Percentiles rank a stretch among this genome's conserved stretches.
Conservation (phyloP, 2,113 vertebrate genomes). For the Nothoprocta pentlandii region DNA sequence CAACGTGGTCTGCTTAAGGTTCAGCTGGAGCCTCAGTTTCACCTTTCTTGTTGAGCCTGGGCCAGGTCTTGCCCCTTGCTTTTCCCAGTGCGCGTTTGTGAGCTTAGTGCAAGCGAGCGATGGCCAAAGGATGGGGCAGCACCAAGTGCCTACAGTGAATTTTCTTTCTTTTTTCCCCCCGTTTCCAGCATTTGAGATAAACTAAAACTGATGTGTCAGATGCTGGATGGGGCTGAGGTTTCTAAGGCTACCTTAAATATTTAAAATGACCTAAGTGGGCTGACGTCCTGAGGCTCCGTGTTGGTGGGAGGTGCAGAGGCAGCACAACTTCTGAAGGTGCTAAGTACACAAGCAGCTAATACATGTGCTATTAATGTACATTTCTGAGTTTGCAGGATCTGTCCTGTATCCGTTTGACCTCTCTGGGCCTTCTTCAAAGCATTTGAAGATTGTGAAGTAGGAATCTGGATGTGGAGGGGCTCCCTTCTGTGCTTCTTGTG, state of each 20-base stretch:
- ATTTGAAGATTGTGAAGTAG: background rate
- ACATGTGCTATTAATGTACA: background rate
- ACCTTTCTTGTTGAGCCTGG: background rate
- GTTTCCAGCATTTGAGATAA: background rate
- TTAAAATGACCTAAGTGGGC: background rate
- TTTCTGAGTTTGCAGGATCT: background rate
- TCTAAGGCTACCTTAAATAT: conserved; percentile 22
- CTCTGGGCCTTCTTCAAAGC: background rate
- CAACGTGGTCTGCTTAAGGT: background rate
- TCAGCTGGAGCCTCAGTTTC: background rate
- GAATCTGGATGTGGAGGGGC: background rate
- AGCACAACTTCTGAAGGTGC: background rate
- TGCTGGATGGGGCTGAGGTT: background rate
- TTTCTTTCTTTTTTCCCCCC: background rate
- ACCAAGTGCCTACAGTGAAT: fast-evolving
- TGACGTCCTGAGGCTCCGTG: background rate
- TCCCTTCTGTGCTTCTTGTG: background rate
- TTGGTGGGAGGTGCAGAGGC: background rate
- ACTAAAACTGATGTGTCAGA: background rate
- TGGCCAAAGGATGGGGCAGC: background rate
- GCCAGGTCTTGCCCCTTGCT: background rate
- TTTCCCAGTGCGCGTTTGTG: background rate
- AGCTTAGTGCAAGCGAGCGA: background rate
- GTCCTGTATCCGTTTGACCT: background rate
- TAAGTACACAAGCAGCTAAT: background rate